These are phyloP conservation scores for Varroa destructor DNA, from an alignment of 1,140 invertebrate genomes.

Conservation along the genomic window DNA sequence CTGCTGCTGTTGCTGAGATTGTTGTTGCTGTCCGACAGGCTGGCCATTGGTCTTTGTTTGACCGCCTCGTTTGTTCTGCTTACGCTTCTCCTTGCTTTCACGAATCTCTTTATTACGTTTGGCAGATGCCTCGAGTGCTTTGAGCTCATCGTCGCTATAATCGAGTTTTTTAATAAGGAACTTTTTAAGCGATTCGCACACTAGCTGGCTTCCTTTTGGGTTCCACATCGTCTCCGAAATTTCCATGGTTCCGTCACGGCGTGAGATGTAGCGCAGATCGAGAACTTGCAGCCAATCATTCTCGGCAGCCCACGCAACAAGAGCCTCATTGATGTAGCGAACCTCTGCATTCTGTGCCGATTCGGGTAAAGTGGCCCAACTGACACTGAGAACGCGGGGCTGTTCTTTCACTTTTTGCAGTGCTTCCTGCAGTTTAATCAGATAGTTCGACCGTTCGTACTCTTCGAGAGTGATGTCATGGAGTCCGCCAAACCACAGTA, in stretches of 20 bases:
- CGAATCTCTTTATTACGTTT: constrained; percentile 12
- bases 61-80: no score
- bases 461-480: constrained; percentile 22
- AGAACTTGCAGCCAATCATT: constrained; percentile 17
- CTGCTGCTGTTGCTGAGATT: no score
- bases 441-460: background rate
- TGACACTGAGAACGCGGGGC: background rate
- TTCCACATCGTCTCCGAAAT: constrained; percentile 4
- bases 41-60: no score
- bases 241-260: constrained; percentile 17
- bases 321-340: background rate
- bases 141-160: constrained; percentile 13
- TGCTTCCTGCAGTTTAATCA: constrained; percentile 3
- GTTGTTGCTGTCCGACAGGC: no score
- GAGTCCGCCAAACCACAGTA: constrained; percentile 21
- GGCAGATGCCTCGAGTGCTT: constrained; percentile 12
- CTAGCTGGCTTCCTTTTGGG: constrained; percentile 11
- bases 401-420: constrained; percentile 3
- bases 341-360: constrained; percentile 18
- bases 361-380: constrained; percentile 21
- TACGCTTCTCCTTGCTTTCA: background rate
- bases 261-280: constrained; percentile 2
- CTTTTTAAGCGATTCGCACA: constrained; percentile 15
- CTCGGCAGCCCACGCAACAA: background rate
- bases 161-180: constrained; percentile 20